These are phyloP conservation scores for Austrofundulus limnaeus DNA, from an alignment of 2,113 vertebrate species.

Conservation along the genomic window DNA sequence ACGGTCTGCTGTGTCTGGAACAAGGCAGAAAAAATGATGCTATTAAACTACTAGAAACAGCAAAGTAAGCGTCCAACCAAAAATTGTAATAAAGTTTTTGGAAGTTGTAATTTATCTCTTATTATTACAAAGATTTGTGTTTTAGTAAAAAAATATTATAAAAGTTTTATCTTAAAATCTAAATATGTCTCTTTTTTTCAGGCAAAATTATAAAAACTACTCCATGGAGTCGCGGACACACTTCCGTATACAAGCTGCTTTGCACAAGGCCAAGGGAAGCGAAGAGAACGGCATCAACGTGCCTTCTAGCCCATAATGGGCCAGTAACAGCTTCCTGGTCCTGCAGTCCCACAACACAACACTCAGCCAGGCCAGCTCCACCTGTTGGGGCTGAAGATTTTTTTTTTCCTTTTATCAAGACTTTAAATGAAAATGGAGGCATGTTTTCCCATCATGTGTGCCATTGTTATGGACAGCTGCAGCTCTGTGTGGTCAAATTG, in stretches of 20 bases:
- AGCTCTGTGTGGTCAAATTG: constrained; percentile 18
- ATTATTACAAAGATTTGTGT: too few species aligned
- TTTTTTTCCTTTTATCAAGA: constrained; percentile 8
- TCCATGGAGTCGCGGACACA: constrained; percentile 99
- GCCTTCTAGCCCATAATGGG: constrained; percentile 71
- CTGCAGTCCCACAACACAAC: constrained; percentile 39
- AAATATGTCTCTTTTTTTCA: constrained; percentile 74
- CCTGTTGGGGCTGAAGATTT: constrained; percentile 14
- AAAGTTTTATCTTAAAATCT: too few species aligned
- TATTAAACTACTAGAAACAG: constrained; percentile 87
- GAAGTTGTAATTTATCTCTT: neutral
- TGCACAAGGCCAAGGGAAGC: constrained; percentile 87
- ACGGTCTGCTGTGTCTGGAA: constrained; percentile 90
- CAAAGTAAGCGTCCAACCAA: constrained; percentile 86
- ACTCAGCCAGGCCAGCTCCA: constrained; percentile 22
- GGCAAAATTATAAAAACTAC: constrained; percentile 98
- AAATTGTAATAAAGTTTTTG: neutral
- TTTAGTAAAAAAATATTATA: too few species aligned
- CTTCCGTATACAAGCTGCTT: constrained; percentile 96
- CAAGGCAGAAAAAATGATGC: constrained; percentile 86
- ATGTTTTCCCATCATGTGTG: constrained; percentile 21
- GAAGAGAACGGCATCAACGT: constrained; percentile 79
- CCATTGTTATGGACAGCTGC: neutral
- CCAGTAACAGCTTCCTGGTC: constrained; percentile 28
- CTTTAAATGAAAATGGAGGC: constrained; percentile 18